Base-by-base conservation (phyloP, 2,113 vertebrate species). In the Phrynosoma platyrhinos region DNA sequence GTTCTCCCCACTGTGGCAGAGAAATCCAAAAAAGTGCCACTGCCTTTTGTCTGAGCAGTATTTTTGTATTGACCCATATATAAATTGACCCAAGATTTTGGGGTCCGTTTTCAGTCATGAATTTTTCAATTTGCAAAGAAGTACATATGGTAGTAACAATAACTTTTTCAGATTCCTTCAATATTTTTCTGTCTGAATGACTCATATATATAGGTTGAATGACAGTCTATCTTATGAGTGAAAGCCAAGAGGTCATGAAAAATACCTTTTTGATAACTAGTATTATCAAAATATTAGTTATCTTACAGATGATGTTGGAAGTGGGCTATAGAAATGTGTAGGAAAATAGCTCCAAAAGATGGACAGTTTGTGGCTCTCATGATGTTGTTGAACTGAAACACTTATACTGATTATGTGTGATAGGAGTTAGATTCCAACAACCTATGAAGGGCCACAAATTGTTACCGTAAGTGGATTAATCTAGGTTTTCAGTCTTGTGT, bases 161-260 rank as follows among this genome's bases (percentile, higher is more conserved):
- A 91, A 90, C 92, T 95, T 94, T 93, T 90, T 94, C 92, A 95
- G 92, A 91, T 92, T 23, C 47, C 79, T 88, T 94, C 94, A 94
- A 94, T 93, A 94, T 91, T 93, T 90, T 95, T 90, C 94, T 95
- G 88, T 93, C 94, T 92, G 90, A 86, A 93, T 90, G 94, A 94
- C 94, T 94, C 30, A 53, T 72, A 36, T 18, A 16, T 14, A 91
- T 90, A 86, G 80, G 93, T 94, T 68, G 66, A 23, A 20, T 25
- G 90, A 92, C 53, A 55, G 53, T 9, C 12, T 55, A 1, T 69
- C 90, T 90, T 85, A 90, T 86, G 87, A 90, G 92, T 91, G 91
- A 68, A 89, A 58, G 85, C 77, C 89, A 83, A 81, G 89, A 93
- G 86, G 89, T 90, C 86, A 90, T 52, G 79, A 18, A 36, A 68